Evolutionary conservation across 2,113 vertebrate species (phyloP).

Genomic region (Poicephalus gulielmi): DNA sequence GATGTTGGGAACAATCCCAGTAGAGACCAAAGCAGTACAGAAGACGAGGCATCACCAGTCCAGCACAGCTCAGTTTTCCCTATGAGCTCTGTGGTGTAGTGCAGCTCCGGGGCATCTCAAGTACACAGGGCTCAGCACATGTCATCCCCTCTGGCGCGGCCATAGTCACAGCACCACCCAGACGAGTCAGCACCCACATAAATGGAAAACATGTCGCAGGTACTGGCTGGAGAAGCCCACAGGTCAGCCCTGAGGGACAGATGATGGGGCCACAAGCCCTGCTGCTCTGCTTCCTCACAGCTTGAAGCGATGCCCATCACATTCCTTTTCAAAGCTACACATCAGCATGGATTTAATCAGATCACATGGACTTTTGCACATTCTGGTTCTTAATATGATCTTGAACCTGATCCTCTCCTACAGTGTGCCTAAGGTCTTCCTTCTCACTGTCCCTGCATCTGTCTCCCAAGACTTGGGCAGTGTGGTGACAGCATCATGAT

Average conservation of each 20-base stretch:
- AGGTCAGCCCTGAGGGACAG: accelerated
- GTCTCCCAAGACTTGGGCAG: background rate
- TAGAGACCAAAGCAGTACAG: background rate
- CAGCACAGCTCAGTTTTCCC: background rate
- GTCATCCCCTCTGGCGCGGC: accelerated
- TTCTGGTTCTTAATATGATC: background rate
- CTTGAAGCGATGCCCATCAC: background rate
- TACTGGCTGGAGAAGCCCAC: background rate
- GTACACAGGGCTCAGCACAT: accelerated
- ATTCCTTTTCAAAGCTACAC: background rate
- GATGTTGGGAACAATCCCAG: accelerated
- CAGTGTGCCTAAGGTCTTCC: background rate
- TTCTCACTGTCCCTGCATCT: background rate
- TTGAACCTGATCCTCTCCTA: background rate
- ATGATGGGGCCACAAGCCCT: background rate
- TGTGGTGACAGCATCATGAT: background rate
- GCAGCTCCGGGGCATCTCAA: no score
- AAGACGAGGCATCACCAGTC: background rate
- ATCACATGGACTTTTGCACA: background rate
- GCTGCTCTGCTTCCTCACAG: background rate
- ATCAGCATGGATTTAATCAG: background rate
- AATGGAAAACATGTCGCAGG: background rate
- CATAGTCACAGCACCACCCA: background rate
- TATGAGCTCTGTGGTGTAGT: accelerated
- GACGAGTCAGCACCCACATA: accelerated